A percentile compares a stretch with the other conserved stretches of the same genome.
These are phyloP conservation scores for Coregonus suidteri DNA, from an alignment of 2,797 vertebrate genomes.

Conservation along the genomic window DNA sequence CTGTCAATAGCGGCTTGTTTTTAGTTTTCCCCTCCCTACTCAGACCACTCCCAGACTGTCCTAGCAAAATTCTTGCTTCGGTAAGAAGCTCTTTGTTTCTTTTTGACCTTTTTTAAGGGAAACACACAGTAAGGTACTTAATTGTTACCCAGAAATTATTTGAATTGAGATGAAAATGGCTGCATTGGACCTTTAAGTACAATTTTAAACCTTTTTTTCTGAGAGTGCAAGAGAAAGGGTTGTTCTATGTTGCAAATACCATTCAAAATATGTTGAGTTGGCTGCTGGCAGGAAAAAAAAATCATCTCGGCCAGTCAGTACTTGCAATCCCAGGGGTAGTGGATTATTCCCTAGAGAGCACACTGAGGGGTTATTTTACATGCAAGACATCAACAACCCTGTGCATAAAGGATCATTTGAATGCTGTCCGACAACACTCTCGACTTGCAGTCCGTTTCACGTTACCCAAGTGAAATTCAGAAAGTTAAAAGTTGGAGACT, in stretches of 20 bases:
- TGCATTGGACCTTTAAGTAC: too few relatives aligned
- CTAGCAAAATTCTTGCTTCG: too few relatives aligned
- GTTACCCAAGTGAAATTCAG: constrained; percentile 2
- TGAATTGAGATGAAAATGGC: too few relatives aligned
- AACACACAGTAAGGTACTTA: too few relatives aligned
- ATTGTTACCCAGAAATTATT: too few relatives aligned
- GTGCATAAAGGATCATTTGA: background rate
- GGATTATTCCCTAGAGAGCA: background rate
- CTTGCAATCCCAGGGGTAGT: background rate
- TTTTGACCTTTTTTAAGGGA: too few relatives aligned
- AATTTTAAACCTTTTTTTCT: too few relatives aligned
- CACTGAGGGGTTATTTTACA: background rate
- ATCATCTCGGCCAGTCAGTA: background rate
- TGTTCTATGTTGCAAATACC: background rate
- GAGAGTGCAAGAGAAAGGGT: too few relatives aligned
- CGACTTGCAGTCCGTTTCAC: background rate
- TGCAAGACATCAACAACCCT: background rate
- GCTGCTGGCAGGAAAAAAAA: background rate
- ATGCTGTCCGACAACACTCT: background rate
- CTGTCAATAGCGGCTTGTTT: too few relatives aligned
- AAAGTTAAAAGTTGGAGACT: constrained; percentile 1
- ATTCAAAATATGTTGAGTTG: background rate
- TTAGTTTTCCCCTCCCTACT: too few relatives aligned
- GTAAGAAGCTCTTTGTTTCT: too few relatives aligned
- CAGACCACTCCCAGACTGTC: too few relatives aligned